These are phyloP conservation scores for Pogonognathellus flavescens DNA, from an alignment of 1,140 invertebrate genomes.

Conservation along the genomic window DNA sequence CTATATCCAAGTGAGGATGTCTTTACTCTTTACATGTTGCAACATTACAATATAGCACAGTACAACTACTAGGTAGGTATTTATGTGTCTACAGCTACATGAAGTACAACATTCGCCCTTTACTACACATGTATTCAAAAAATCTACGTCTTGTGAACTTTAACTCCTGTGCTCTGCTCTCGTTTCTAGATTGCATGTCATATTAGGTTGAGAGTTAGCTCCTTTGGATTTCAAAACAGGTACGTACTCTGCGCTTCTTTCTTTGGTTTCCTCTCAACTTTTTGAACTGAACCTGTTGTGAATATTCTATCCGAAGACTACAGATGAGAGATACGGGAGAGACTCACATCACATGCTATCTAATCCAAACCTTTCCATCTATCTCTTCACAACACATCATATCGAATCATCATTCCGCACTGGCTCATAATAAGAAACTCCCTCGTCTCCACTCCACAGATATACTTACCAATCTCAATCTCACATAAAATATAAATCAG, in stretches of 20 bases:
- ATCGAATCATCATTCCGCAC: slow-evolving; percentile 37
- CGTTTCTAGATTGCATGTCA: slow-evolving; percentile 34
- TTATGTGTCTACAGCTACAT: too few relatives aligned
- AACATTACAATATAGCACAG: too few relatives aligned
- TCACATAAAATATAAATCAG: slow-evolving; percentile 48
- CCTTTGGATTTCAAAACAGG: slow-evolving; percentile 56
- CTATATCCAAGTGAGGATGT: neutral
- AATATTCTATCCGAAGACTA: slow-evolving; percentile 40
- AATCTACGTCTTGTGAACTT: slow-evolving; percentile 16
- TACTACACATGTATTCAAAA: neutral
- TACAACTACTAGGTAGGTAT: too few relatives aligned
- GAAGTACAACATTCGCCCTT: too few relatives aligned
- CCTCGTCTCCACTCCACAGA: slow-evolving; percentile 21
- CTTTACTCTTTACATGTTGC: slow-evolving; percentile 12
- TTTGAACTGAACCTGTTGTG: slow-evolving; percentile 56
- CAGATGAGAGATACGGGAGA: slow-evolving; percentile 19
- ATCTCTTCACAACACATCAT: slow-evolving; percentile 23
- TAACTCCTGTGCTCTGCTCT: slow-evolving; percentile 31
- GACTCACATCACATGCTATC: slow-evolving; percentile 15
- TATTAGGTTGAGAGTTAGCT: slow-evolving; percentile 28
- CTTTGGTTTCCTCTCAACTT: slow-evolving; percentile 52
- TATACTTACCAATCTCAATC: slow-evolving; percentile 45
- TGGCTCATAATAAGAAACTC: slow-evolving; percentile 43
- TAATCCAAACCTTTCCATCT: neutral
- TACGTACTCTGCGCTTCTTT: slow-evolving; percentile 19